Evolutionary conservation across 2,797 vertebrate species (phyloP).

Genomic region (Syngnathus rostellatus): DNA sequence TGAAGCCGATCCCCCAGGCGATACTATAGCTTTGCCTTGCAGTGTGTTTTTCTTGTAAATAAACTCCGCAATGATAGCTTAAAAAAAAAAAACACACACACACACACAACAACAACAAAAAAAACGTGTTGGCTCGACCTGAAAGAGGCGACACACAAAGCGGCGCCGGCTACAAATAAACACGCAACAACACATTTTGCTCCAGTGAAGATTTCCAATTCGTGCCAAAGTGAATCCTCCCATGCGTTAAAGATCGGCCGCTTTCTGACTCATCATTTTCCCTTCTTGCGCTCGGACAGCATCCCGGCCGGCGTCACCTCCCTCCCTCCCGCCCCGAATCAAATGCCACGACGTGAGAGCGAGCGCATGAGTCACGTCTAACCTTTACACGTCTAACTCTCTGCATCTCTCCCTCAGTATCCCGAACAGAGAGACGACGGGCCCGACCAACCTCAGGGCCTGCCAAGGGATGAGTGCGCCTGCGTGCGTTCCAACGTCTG

Average conservation of each 20-base stretch:
- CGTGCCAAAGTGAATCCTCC: slow-evolving; percentile 28
- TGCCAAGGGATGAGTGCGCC: slow-evolving; percentile 47
- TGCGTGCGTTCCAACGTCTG: slow-evolving; percentile 55
- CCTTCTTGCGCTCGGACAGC: slow-evolving; percentile 21
- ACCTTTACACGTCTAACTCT: slow-evolving; percentile 49
- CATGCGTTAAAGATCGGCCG: slow-evolving; percentile 19
- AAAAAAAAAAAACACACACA: slow-evolving; percentile 43
- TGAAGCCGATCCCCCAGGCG: slow-evolving; percentile 33
- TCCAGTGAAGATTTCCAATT: slow-evolving; percentile 36
- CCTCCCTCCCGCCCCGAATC: slow-evolving; percentile 23
- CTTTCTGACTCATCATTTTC: slow-evolving; percentile 29
- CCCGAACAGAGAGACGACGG: slow-evolving; percentile 40
- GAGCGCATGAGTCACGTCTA: slow-evolving; percentile 53
- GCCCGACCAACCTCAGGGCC: slow-evolving; percentile 32
- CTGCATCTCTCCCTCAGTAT: slow-evolving; percentile 37
- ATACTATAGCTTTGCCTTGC: slow-evolving; percentile 38
- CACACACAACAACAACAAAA: too few relatives aligned
- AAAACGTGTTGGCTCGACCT: slow-evolving; percentile 47
- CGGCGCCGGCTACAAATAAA: slow-evolving; percentile 39
- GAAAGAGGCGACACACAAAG: slow-evolving; percentile 45
- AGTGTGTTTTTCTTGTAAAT: slow-evolving; percentile 54
- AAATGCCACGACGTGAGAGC: slow-evolving; percentile 45
- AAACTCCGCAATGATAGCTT: slow-evolving; percentile 55
- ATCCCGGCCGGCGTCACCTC: slow-evolving; percentile 8
- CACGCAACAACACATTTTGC: slow-evolving; percentile 48